Evolutionary conservation across 2,797 vertebrate species (phyloP), one percentile per base, ranked within the genome.

Genomic region (Sebastes variabilis): DNA sequence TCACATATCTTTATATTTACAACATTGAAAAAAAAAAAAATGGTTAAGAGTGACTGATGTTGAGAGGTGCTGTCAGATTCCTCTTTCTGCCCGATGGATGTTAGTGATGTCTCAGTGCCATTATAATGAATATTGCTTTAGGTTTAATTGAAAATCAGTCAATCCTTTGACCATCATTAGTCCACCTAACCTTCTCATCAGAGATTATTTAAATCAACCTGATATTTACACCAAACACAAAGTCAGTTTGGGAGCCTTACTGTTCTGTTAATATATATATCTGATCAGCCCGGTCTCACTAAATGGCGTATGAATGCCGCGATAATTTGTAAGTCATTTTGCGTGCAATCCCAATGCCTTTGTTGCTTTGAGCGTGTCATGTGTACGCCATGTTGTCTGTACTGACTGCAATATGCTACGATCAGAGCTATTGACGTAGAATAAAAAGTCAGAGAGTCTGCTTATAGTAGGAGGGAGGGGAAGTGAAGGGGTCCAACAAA

Each of bases 41-140:
- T 8, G 36, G 27, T 25, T 52, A 16, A 56, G 29, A 64, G 77
- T 67, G 80, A 42, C 16, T 6, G n/a, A 16, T 49, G 54, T 24
- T 7, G 24, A 25, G 14, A 1, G 77, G 71, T 72, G 55, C 55
- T n/a, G 12, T 76, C 46, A 42, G 68, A 38, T 49, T 77, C 61
- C 18, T 69, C 38, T 68, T 75, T 46, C 25, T n/a, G 49, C 61
- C 61, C 8, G 11, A 34, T 86, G 66, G 46, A 62, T 66, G 77
- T 66, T 66, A 1, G 61, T 24, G 49, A 81, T 70, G 74, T 75
- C 58, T 85, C 83, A 80, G 89, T 91, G 86, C 85, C 30, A 54
- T 84, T 69, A 38, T 85, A 52, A 54, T 58, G 83, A 52, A 90
- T 94, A 94, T 92, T 94, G 93, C 93, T 93, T 89, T 78, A 77